Percentiles rank a stretch among this genome's conserved stretches.
Conservation (phyloP, 2,888 invertebrate genomes). For the Eulithis prunata region DNA sequence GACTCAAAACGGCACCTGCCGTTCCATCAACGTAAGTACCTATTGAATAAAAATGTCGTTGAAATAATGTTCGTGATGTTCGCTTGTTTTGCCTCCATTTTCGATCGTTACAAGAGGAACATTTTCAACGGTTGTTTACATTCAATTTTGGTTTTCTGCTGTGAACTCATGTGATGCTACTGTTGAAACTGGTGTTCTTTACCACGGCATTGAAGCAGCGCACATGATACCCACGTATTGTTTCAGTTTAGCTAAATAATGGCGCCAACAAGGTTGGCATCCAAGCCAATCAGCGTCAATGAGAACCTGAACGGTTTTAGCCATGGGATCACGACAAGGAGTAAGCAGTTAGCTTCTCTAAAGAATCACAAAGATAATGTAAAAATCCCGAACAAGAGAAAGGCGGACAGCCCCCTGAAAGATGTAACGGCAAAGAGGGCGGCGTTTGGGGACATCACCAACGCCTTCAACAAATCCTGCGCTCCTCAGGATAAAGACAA, state of each 20-base stretch:
- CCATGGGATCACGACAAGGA: slow-evolving; percentile 85
- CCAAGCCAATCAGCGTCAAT: slow-evolving; percentile 76
- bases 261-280: slow-evolving; percentile 86
- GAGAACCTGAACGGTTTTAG: slow-evolving; percentile 76
- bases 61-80: slow-evolving; percentile 66
- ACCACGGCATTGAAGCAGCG: slow-evolving; percentile 43
- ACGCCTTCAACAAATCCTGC: slow-evolving; percentile 83
- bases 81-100: slow-evolving; percentile 83
- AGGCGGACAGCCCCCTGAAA: slow-evolving; percentile 92
- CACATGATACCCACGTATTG: slow-evolving; percentile 63
- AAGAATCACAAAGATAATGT: slow-evolving; percentile 71
- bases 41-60: slow-evolving; percentile 46
- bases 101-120: slow-evolving; percentile 66
- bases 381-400: slow-evolving; percentile 88
- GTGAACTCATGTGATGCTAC: slow-evolving; percentile 18
- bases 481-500: slow-evolving; percentile 71
- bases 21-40: slow-evolving; percentile 65
- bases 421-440: slow-evolving; percentile 90
- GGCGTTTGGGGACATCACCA: slow-evolving; percentile 94
- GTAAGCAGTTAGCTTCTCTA: slow-evolving; percentile 83
- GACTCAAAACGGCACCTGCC: slow-evolving; percentile 68
- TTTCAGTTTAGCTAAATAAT: slow-evolving; percentile 78
- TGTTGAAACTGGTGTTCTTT: slow-evolving; percentile 34
- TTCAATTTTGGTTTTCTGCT: slow-evolving; percentile 42
- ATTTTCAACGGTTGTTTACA: slow-evolving; percentile 65